A percentile compares a stretch with the other conserved stretches of the same genome.
These are phyloP conservation scores for Tribolium freemani DNA, from an alignment of 2,888 invertebrate genomes.

Conservation along the genomic window DNA sequence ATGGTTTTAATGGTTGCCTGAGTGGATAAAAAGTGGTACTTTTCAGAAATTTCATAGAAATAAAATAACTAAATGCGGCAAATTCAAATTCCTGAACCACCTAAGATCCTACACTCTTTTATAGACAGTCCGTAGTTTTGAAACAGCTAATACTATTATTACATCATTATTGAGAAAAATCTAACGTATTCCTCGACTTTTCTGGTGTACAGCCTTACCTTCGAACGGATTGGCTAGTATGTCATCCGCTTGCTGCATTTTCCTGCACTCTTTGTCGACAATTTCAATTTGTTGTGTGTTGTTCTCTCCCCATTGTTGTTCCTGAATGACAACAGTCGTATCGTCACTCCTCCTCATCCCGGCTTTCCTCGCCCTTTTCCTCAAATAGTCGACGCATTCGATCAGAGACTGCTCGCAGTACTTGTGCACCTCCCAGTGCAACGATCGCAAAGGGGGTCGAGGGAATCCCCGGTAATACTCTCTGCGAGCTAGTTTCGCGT, in stretches of 20 bases:
- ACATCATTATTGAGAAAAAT: too few relatives aligned
- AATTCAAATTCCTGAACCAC: too few relatives aligned
- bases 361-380: slow-evolving; percentile 60
- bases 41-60: too few relatives aligned
- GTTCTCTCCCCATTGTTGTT: slow-evolving; percentile 68
- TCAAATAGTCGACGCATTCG: slow-evolving; percentile 73
- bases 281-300: slow-evolving; percentile 65
- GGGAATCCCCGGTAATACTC: slow-evolving; percentile 69
- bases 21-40: too few relatives aligned
- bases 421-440: slow-evolving; percentile 76
- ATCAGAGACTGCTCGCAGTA: slow-evolving; percentile 71
- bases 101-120: too few relatives aligned
- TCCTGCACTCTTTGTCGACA: slow-evolving; percentile 70
- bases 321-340: slow-evolving; percentile 68
- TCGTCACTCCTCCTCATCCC: slow-evolving; percentile 71
- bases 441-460: slow-evolving; percentile 70
- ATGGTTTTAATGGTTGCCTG: too few relatives aligned
- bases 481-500: slow-evolving; percentile 53
- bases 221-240: slow-evolving; percentile 71
- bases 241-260: slow-evolving; percentile 67
- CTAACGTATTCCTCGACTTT: too few relatives aligned
- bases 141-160: too few relatives aligned
- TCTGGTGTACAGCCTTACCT: too few relatives aligned
- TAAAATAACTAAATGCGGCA: too few relatives aligned
- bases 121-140: too few relatives aligned